Evolutionary conservation across 1,140 invertebrate genomes (phyloP), one percentile per base, ranked within the genome.

Genomic region (Cydia pomonella): DNA sequence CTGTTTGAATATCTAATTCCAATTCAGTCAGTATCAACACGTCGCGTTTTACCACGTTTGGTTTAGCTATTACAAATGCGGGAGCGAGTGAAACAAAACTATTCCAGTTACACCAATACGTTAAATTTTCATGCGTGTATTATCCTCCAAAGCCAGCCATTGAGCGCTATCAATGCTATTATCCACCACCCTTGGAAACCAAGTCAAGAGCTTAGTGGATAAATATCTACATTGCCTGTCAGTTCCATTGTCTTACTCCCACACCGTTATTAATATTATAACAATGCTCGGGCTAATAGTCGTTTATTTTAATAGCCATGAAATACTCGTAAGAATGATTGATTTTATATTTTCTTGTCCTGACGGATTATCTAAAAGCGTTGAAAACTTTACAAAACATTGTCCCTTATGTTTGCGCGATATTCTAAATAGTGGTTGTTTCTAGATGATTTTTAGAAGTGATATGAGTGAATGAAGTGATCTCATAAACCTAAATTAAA

Each of bases 191-290:
- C 33, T 33, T 21, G 64, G 64, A 33, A 69, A 18, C 33, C 33
- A 69, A 69, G 27, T 69, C 64, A 38, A 69, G 29, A 69, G 64
- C 29, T 69, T 38, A 69, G 29, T 69, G 64, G 64, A 69, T 69
- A 41, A 69, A 23, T 59, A 23, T 59, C 53, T 69, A 66, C 29
- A 29, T 13, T 18, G 27, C 27, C n/a, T n/a, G 27, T 41, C 29
- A n/a, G 25, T 18, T 69, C 63, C 63, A 29, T 66, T 66, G 63
- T 66, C 63, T 33, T 66, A 33, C 25, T 69, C 29, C n/a, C 33
- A 38, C 64, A 12, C n/a, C 64, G 64, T 38, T 66, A 69, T 69
- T 69, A 69, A 69, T 69, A 69, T 69, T 69, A 69, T 38, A 69
- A 69, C 33, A 69, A 69, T 33, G 63, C 16, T 66, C 63, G 3